These are phyloP conservation scores for Seira sanloemensis DNA, from an alignment of 2,888 invertebrate genomes.

Conservation along the genomic window DNA sequence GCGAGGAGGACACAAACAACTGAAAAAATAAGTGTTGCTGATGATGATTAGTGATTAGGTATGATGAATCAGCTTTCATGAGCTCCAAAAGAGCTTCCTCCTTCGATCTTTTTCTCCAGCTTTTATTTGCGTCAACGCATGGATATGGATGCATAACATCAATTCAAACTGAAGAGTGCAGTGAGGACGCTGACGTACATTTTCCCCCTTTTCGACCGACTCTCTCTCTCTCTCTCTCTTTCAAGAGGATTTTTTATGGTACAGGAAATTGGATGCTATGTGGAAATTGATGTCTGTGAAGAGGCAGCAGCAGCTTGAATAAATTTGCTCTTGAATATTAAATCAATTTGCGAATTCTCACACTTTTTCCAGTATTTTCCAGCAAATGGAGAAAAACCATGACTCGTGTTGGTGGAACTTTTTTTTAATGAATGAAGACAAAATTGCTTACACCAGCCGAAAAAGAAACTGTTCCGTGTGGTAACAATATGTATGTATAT, in stretches of 20 bases:
- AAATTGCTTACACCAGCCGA: background rate
- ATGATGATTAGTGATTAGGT: background rate
- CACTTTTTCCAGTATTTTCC: background rate
- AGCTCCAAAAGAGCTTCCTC: too few relatives aligned
- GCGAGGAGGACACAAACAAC: background rate
- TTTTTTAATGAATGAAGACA: background rate
- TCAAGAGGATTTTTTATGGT: background rate
- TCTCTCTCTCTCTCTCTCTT: too few relatives aligned
- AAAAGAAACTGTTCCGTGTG: background rate
- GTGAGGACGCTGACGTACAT: background rate
- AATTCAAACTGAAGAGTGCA: background rate
- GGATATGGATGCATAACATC: too few relatives aligned
- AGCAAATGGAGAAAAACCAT: background rate
- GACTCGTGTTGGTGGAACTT: background rate
- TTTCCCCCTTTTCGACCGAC: background rate
- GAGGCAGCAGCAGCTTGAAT: too few relatives aligned
- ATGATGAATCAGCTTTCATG: background rate
- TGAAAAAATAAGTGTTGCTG: background rate
- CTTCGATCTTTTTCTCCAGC: background rate
- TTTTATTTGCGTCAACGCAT: background rate
- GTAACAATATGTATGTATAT: background rate
- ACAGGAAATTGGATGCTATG: background rate
- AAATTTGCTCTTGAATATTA: too few relatives aligned
- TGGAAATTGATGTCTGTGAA: too few relatives aligned
- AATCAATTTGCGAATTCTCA: background rate